Conservation (phyloP, 2,797 vertebrate species). For the Cephalopachus bancanus region DNA sequence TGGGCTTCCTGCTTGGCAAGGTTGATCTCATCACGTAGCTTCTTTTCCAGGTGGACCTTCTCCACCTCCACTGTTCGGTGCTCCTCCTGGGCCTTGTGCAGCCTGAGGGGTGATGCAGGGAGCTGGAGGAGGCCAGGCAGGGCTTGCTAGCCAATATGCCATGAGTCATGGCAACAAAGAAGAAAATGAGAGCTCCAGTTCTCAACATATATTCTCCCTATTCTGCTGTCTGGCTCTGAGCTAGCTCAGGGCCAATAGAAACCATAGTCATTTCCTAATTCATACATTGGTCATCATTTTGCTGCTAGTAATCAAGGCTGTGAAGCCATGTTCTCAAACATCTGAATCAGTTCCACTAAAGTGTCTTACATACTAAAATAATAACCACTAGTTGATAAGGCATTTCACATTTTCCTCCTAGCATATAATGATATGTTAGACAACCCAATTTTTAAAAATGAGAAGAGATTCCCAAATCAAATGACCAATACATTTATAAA, state of each 20-base stretch:
- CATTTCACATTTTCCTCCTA: conserved; percentile 36
- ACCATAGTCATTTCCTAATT: conserved; percentile 24
- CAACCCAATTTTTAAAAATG: too few relatives aligned
- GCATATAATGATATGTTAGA: background rate
- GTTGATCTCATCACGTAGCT: conserved; percentile 97
- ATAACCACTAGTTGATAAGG: conserved; percentile 44
- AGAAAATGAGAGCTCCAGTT: conserved; percentile 38
- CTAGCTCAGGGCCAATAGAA: conserved; percentile 48
- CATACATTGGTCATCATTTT: background rate
- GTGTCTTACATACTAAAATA: conserved; percentile 41
- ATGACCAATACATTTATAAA: too few relatives aligned
- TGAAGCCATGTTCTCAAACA: conserved; percentile 15
- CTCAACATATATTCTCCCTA: conserved; percentile 25
- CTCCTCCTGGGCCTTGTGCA: conserved; percentile 99
- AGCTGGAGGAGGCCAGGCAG: conserved; percentile 34
- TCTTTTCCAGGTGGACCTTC: conserved; percentile 98
- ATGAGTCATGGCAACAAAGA: background rate
- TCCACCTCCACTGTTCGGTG: conserved; percentile 98
- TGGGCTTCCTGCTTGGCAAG: conserved; percentile 98
- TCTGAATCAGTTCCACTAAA: conserved; percentile 38
- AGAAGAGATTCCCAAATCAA: too few relatives aligned
- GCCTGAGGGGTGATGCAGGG: conserved; percentile 86
- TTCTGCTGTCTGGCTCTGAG: conserved; percentile 34
- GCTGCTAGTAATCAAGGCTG: conserved; percentile 36
- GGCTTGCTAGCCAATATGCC: conserved; percentile 9